A percentile compares a stretch with the other conserved stretches of the same genome.
Evolutionary conservation across 2,797 vertebrate genomes (phyloP).

Genomic region (Sternarchorhynchus goeldii): DNA sequence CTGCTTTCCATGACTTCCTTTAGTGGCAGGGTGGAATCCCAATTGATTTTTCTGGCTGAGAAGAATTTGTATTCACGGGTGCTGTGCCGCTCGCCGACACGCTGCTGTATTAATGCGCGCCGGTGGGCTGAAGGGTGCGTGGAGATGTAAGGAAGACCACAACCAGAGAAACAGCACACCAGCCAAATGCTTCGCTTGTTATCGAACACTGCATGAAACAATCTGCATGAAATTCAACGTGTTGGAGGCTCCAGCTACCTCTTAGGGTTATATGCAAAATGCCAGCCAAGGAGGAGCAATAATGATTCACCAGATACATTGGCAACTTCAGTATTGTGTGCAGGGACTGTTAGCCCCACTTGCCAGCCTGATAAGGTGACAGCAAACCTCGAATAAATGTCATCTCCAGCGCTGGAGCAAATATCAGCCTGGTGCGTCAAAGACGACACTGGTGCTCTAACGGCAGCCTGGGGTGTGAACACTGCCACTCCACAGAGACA

Average conservation of each 20-base stretch:
- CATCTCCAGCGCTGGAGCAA: constrained; percentile 40
- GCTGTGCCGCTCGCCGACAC: neutral
- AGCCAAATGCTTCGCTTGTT: neutral
- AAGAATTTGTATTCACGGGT: neutral
- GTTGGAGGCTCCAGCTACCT: neutral
- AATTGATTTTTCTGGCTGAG: constrained; percentile 2
- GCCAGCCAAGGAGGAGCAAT: constrained; percentile 6
- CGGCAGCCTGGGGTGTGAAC: constrained; percentile 26
- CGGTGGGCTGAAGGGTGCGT: neutral
- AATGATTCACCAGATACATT: constrained; percentile 29
- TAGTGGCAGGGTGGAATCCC: too few species aligned
- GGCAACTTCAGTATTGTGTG: constrained; percentile 28
- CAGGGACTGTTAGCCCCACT: constrained; percentile 32
- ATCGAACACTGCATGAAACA: neutral
- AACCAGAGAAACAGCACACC: neutral
- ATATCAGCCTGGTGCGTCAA: constrained; percentile 49
- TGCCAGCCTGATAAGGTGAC: constrained; percentile 48
- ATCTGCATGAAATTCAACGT: neutral
- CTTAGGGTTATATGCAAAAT: neutral
- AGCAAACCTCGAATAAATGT: constrained; percentile 53
- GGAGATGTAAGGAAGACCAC: neutral
- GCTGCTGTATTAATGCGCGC: neutral
- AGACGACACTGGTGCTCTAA: constrained; percentile 16
- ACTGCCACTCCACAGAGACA: constrained; percentile 13
- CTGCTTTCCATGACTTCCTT: too few species aligned